These are phyloP conservation scores for Campaea margaritaria DNA, from an alignment of 2,888 invertebrate species.

Conservation along the genomic window DNA sequence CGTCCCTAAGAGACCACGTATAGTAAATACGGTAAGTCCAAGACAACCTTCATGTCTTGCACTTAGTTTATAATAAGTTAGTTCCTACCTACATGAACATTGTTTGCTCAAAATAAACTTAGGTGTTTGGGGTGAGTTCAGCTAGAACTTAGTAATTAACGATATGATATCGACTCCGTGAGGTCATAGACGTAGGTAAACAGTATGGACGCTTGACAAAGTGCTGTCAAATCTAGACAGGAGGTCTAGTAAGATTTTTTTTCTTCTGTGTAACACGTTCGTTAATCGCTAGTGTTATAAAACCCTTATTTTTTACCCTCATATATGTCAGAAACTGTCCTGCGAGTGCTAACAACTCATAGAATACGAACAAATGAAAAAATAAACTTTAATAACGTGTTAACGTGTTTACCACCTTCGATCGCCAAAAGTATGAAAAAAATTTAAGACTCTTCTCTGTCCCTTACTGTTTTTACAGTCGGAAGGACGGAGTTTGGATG, in stretches of 20 bases:
- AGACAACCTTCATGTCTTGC: neutral
- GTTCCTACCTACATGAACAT: conserved; percentile 13
- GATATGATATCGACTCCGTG: conserved; percentile 32
- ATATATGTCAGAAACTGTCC: no score
- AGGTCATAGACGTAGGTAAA: conserved; percentile 2
- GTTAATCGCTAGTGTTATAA: no score
- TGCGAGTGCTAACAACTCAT: no score
- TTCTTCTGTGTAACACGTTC: no score
- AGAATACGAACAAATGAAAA: no score
- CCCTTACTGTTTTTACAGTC: conserved; percentile 12
- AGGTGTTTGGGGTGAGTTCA: conserved; percentile 18
- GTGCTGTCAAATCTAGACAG: no score
- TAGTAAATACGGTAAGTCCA: neutral
- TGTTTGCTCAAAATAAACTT: conserved; percentile 28
- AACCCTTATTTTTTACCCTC: no score
- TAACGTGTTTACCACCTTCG: no score
- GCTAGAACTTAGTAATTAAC: conserved; percentile 32
- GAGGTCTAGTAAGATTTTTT: no score
- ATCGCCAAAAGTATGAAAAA: no score
- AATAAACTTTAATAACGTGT: no score
- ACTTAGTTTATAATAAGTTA: conserved; percentile 8
- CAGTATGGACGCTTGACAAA: conserved; percentile 1
- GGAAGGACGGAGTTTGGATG: conserved; percentile 20
- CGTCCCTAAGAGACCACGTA: no score
- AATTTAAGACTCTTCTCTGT: neutral